A percentile compares a stretch with the other conserved stretches of the same genome.
These are phyloP conservation scores for Stegostoma tigrinum DNA, from an alignment of 2,113 vertebrate genomes.

Conservation along the genomic window DNA sequence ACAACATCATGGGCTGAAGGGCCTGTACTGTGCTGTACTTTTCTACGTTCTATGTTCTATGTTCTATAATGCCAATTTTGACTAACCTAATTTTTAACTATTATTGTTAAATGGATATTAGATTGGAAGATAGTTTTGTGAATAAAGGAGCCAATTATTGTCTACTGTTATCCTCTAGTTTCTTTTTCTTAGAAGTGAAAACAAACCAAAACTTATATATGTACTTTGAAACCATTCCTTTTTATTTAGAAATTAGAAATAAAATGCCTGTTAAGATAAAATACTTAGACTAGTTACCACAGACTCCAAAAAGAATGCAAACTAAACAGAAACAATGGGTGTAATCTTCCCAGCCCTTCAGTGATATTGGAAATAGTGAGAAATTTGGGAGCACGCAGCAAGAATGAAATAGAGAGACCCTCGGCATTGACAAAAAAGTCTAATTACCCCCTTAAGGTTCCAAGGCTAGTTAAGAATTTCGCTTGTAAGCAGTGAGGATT, in stretches of 20 bases:
- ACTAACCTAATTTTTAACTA: background rate
- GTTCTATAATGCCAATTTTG: background rate
- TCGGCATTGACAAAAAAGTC: no score
- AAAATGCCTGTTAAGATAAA: background rate
- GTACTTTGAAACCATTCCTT: background rate
- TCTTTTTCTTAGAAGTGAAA: background rate
- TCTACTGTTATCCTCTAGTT: background rate
- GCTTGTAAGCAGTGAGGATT: no score
- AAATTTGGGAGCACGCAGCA: no score
- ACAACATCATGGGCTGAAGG: no score
- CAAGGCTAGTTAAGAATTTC: no score
- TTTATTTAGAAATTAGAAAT: background rate
- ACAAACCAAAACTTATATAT: background rate
- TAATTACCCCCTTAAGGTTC: no score
- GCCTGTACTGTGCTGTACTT: no score
- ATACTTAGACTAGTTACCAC: background rate
- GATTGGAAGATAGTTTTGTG: background rate
- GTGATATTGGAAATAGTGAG: no score
- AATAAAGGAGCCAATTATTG: background rate
- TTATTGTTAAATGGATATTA: background rate
- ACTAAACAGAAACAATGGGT: background rate
- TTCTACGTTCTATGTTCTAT: no score
- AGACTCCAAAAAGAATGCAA: no score
- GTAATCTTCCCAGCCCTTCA: background rate
- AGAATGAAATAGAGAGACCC: no score